Percentiles rank a stretch among this genome's conserved stretches.
phyloP scores from a whole-genome alignment of 2,113 vertebrate genomes.

The Calonectris borealis region DNA sequence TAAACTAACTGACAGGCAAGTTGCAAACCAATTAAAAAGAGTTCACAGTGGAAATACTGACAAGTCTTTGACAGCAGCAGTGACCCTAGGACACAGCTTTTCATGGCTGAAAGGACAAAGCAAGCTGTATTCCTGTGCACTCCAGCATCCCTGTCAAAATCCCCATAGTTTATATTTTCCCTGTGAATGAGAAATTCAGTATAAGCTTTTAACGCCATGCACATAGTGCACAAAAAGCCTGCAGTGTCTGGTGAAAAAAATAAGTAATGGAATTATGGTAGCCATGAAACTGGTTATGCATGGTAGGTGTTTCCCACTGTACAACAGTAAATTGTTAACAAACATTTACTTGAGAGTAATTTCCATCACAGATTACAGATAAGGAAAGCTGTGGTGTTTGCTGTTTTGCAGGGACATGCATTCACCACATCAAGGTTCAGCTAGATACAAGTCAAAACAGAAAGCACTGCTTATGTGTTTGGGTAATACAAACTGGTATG shows the following conservation, averaged over 20 bases:
- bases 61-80: slow-evolving; percentile 5
- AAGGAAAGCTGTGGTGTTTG: not conserved
- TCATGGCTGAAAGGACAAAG: slow-evolving; percentile 53
- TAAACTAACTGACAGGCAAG: not conserved
- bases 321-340: slow-evolving; percentile 35
- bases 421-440: not conserved
- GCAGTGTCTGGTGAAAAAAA: not conserved
- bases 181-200: slow-evolving; percentile 26
- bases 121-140: not conserved
- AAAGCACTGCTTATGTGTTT: not conserved
- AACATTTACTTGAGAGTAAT: not conserved
- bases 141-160: slow-evolving; percentile 36
- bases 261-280: not conserved
- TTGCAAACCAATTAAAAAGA: not conserved
- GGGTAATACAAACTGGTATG: not conserved
- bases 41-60: slow-evolving; percentile 8
- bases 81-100: not conserved
- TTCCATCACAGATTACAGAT: slow-evolving; percentile 33
- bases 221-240: not conserved
- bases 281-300: slow-evolving; percentile 36
- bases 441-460: not conserved
- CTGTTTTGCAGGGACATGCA: not conserved
- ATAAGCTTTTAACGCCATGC: not conserved
- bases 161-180: not conserved
- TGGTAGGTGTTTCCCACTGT: slow-evolving; percentile 5